Evolutionary conservation across 2,888 invertebrate species (phyloP), one percentile per base, ranked within the genome.

Genomic region (Conomelus anceps): DNA sequence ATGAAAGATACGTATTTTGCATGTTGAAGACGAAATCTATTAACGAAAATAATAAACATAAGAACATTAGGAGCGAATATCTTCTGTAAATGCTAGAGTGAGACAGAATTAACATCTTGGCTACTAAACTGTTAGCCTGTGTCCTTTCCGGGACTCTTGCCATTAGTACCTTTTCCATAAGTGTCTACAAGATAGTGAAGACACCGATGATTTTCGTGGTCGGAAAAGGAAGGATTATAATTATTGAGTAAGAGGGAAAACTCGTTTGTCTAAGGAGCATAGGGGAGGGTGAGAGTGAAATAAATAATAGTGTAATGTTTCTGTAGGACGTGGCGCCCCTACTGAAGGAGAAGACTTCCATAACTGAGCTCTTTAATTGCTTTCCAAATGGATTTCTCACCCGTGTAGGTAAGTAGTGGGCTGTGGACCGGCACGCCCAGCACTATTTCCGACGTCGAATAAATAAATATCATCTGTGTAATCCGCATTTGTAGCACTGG

Each of bases 341-440:
- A 9, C 24, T 86, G 24, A 24, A 26, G 86, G 23, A 86, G n/a
- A n/a, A n/a, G 20, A 1, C 63, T 63, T 86, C 86, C 24, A 86
- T 86, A 86, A 20, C 86, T 26, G 86, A 29, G 86, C 86, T 86
- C 26, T 86, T 86, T 86, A 86, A 86, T 86, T 86, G 86, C 86
- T 86, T 86, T 86, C 22, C 26, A 86, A 86, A 86, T 86, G 86
- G 22, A 86, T 86, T 86, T 86, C 86, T 26, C 29, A 86, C 86
- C 63, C 63, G n/a, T 20, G 63, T 63, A 6, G 63, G 63, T 34
- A n/a, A 63, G 63, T 63, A 63, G 63, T 63, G 63, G 63, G 63
- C 63, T 63, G 63, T 23, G 22, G 22, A 86, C 1, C 29, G 86
- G 6, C 86, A 86, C 86, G 86, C 86, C 86, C 86, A 26, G 26